Evolutionary conservation across 2,797 vertebrate species (phyloP), one percentile per base, ranked within the genome.

Genomic region (Pteropus rufus): DNA sequence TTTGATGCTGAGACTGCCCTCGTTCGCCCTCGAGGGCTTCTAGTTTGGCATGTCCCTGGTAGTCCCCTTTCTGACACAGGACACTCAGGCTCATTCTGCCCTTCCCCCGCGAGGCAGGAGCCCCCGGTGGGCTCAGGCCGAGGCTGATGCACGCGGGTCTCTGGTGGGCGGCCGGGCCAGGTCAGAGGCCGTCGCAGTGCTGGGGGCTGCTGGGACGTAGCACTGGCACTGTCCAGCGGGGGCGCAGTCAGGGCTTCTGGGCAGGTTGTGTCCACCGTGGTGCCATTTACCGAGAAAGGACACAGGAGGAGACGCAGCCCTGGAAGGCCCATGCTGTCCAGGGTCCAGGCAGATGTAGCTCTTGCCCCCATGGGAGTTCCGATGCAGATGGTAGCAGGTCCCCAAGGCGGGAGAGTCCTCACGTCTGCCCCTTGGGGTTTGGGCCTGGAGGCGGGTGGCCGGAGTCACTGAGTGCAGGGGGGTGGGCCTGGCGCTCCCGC

Each of bases 141-240:
- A 2, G 46, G 36, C 36, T 16, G 0, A 0, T 31, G 58, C 4
- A 6, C 46, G 21, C 26, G 3, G 62, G 12, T 56, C 18, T 54
- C 36, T 56, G 6, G 2, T 12, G 5, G 39, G 39, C 19, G 31
- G 52, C 19, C 0, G 9, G 24, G 12, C 21, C 19, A 3, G 34
- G 46, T 29, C 12, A 29, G 60, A 18, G 41, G 19, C 54, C 10
- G 2, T 36, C 0, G 12, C 12, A 31, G 77, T 29, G 26, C 41
- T 26, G n/a, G 0, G 4, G 49, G 31, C 54, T 0, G 0, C 31
- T 15, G 8, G 10, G 76, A 23, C 5, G 16, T 4, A n/a, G 56
- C 46, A 46, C 46, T 46, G 46, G 14, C 46, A 14, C 46, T 46
- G 46, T 46, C 12, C 12, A 46, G 46, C 0, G 46, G 46, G 46